Base-by-base conservation (phyloP, 2,888 invertebrate genomes). In the Dryadula phaetusa region DNA sequence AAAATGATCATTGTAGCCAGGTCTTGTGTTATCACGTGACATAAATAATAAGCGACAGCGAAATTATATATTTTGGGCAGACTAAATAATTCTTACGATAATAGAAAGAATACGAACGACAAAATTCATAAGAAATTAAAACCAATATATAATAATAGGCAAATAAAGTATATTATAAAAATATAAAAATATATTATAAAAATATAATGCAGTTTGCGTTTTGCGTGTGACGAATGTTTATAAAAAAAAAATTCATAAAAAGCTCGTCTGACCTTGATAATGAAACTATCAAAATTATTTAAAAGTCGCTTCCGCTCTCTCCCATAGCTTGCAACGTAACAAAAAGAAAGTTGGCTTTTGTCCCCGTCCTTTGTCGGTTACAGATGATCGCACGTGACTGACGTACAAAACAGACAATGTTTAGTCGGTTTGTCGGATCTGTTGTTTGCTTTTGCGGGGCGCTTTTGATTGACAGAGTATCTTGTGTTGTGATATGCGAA, bases 371-470 rank as follows among this genome's bases (percentile, higher is more conserved):
- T 87, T 86, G 87, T 86, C 80, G 87, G 85, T 82, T 83, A 84
- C 83, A 82, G 85, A 84, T 86, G 87, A 85, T 81, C 82, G 86
- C 82, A 79, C 90, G 90, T 90, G 90, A 85, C 86, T 80, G 70
- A 79, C 73, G 74, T 87, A 83, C 85, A 81, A 87, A 88, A 69
- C 83, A 82, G 76, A 74, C 79, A 76, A 75, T 82, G 81, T 81
- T 85, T 83, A 77, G 76, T 76, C 77, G 79, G 84, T 82, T 84
- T 83, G 85, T 84, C 78, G 58, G 69, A 71, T 69, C 58, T 62
- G 42, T 60, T 65, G 64, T 72, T 70, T 70, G 68, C 66, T 66
- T 64, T 64, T 49, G 61, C 62, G 65, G 68, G 75, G 76, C 74
- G 76, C 74, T 75, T 85, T 85, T 88, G 87, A 88, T 86, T 88